Base-by-base conservation (phyloP, 2,888 invertebrate species). In the Adineta ricciae region DNA sequence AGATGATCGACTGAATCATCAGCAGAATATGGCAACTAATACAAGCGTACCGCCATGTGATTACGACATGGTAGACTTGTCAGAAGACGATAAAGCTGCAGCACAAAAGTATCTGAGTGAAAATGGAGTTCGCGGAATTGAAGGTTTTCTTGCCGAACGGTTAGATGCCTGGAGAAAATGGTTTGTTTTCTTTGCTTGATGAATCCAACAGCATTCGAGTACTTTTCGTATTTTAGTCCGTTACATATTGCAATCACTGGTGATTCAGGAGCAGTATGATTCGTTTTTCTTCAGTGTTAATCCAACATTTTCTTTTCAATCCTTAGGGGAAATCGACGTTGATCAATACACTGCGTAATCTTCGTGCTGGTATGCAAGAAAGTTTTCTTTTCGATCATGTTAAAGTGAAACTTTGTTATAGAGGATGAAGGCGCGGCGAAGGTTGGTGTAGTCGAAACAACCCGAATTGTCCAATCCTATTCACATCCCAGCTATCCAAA, bases 121-220 rank as follows among this genome's bases (percentile, higher is more conserved):
- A n/a, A 78, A 78, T 24, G 73, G 73, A 36, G 38, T 78, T 19
- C 36, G 73, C 9, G 73, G 73, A 9, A 78, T 78, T 41, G 73
- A 78, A 41, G 73, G 41, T n/a, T 78, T 78, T 19, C 73, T 78
- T 78, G 73, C 73, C 16, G 73, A 78, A 78, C 73, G 73, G 41
- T 78, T 78, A 41, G 73, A 78, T 36, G 73, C 73, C 24, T 78
- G 73, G 73, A 21, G 73, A n/a, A 78, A 78, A 78, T 64, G 64
- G 64, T 64, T 64, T 9, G 64, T 64, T 11, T 64, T 24, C 3
- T 56, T 27, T 27, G 14, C 1, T 14, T 27, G 2, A n/a, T n/a
- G 54, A n/a, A n/a, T n/a, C n/a, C n/a, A n/a, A n/a, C n/a, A n/a
- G n/a, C n/a, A n/a, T n/a, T n/a, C n/a, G n/a, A n/a, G n/a, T n/a